These are phyloP conservation scores for Teinopalpus imperialis DNA, from an alignment of 2,888 invertebrate species.

Conservation along the genomic window DNA sequence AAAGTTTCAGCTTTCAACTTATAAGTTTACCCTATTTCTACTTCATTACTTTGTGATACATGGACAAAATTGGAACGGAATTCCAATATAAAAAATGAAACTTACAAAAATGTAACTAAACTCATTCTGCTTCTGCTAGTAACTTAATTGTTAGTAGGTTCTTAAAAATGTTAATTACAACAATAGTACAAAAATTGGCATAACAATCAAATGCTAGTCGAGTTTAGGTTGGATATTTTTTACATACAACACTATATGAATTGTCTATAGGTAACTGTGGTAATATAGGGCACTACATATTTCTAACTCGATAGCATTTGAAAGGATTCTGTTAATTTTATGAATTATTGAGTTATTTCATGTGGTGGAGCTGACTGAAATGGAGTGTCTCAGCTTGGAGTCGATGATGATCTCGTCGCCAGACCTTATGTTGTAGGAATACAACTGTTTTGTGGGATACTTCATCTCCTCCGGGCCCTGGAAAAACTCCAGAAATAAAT, in stretches of 20 bases:
- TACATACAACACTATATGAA: neutral
- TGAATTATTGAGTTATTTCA: constrained; percentile 26
- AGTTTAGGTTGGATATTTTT: neutral
- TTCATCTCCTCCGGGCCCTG: constrained; percentile 94
- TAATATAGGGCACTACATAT: constrained; percentile 2
- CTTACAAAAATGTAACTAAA: constrained; percentile 25
- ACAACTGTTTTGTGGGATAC: constrained; percentile 93
- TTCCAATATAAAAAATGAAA: constrained; percentile 25
- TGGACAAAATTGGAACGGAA: constrained; percentile 15
- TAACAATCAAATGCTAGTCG: neutral
- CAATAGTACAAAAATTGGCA: constrained; percentile 2
- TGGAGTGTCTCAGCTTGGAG: constrained; percentile 85
- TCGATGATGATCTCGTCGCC: constrained; percentile 96
- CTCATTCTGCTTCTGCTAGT: constrained; percentile 24
- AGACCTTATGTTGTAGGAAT: constrained; percentile 94
- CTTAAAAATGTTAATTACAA: constrained; percentile 15
- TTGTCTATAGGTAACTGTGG: constrained; percentile 20
- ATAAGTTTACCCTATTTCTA: constrained; percentile 56
- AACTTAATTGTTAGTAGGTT: constrained; percentile 17
- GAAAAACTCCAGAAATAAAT: constrained; percentile 33
- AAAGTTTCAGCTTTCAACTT: constrained; percentile 52
- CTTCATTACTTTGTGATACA: constrained; percentile 29
- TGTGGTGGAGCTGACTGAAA: constrained; percentile 58
- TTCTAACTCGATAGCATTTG: constrained; percentile 17
- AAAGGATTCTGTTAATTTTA: neutral